Base-by-base conservation (phyloP, 53 echinoderm and acorn worm species). In the Holothuria scabra region DNA sequence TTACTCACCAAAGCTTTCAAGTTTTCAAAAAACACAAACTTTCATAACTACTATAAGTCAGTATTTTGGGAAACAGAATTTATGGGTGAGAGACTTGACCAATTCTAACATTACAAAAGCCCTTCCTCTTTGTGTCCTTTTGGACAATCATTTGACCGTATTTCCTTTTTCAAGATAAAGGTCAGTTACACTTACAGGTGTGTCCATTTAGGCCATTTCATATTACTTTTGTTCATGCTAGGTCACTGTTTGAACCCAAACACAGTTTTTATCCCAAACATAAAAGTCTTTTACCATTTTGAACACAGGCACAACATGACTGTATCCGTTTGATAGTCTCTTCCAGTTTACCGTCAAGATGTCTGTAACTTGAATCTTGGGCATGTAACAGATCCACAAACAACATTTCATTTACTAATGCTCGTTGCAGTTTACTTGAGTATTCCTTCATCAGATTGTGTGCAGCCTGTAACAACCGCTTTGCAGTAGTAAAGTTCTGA, bases 371-470 rank as follows among this genome's bases (percentile, higher is more conserved):
- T 46, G 67, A 76, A 46, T 84, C 78, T 64, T 82, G 79, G 56
- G 90, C 83, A 59, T 88, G 92, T 19, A 95, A 80, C 1, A 97
- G 86, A 44, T 97, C 94, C 0, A 94, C 89, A 56, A 94, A 88
- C 19, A 97, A 85, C 28, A 97, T 89, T 84, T 97, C 97, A 63
- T 97, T 95, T 44, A 85, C 83, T 20, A 97, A 44, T 5, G 94
- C 97, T 33, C 92, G 94, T 66, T 90, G 89, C 52, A 97, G 84
- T 65, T 92, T 92, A 74, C 90, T 90, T 55, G 91, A 94, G 1
- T 66, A 79, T 30, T 97, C 94, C 41, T 92, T 92, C 82, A 92
- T 90, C 1, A 84, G 82, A 26, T 86, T 82, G 62, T 92, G 92
- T 0, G 97, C 97, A 32, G 88, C 89, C 55, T 90, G 87, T 22